phyloP scores from a whole-genome alignment of 2,888 invertebrate genomes.

The Cactoblastis cactorum region DNA sequence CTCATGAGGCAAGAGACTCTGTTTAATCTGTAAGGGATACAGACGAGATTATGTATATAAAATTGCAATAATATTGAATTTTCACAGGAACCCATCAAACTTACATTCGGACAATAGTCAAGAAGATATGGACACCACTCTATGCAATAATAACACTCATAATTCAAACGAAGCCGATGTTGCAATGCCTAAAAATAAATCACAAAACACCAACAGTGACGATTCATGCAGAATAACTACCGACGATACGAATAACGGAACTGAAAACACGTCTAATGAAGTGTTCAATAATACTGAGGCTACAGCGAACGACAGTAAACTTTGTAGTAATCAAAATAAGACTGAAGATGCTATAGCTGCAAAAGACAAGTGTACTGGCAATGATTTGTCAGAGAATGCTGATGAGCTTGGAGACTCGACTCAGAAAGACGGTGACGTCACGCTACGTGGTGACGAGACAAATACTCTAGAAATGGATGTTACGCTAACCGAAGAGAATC shows the following conservation, averaged over 20 bases:
- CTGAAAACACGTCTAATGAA: no score
- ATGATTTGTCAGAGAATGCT: no score
- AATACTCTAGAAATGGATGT: neutral
- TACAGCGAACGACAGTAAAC: no score
- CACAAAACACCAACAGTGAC: neutral
- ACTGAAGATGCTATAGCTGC: no score
- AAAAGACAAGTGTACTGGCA: neutral
- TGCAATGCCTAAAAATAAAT: neutral
- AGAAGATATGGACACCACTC: neutral
- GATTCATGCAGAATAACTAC: no score
- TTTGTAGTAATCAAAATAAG: no score
- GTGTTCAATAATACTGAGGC: no score
- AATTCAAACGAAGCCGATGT: neutral
- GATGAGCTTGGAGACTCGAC: neutral
- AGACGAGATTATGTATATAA: no score
- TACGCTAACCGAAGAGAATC: neutral
- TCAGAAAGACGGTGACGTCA: neutral
- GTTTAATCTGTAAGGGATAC: no score
- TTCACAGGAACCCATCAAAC: neutral
- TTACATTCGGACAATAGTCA: neutral
- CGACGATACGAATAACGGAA: no score
- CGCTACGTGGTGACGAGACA: neutral
- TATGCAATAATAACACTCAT: neutral
- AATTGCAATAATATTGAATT: no score
- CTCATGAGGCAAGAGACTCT: no score